Evolutionary conservation across 2,888 invertebrate species (phyloP).

Genomic region (Strigamia maritima): DNA sequence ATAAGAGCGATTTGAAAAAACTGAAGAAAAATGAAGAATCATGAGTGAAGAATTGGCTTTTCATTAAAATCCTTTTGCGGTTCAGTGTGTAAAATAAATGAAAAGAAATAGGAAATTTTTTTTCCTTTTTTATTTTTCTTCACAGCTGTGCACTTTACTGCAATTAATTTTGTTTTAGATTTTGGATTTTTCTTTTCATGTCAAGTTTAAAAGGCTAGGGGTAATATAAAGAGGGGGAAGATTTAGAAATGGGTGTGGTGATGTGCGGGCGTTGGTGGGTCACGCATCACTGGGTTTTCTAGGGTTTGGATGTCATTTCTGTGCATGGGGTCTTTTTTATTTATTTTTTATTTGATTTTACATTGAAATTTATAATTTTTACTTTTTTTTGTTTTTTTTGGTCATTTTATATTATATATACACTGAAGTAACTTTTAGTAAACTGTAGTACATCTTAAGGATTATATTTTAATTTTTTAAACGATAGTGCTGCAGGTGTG

Average conservation of each 20-base stretch:
- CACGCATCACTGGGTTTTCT: conserved; percentile 2
- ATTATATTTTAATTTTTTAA: background rate
- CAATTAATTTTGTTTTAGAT: conserved; percentile 9
- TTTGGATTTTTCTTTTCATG: conserved; percentile 1
- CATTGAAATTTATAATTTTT: no score
- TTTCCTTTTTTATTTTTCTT: background rate
- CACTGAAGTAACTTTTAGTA: no score
- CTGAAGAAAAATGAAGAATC: background rate
- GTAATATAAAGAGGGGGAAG: background rate
- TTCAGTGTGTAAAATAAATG: conserved; percentile 15
- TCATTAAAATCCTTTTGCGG: conserved; percentile 11
- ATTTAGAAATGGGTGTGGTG: conserved; percentile 4
- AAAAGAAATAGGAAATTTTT: background rate
- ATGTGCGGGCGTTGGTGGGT: conserved; percentile 15
- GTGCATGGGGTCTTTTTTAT: background rate
- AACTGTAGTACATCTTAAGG: background rate
- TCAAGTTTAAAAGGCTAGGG: background rate
- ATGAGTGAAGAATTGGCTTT: background rate
- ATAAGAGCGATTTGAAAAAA: no score
- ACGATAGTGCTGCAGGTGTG: background rate
- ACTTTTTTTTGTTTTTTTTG: background rate
- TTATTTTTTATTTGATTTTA: background rate
- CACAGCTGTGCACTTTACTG: conserved; percentile 4
- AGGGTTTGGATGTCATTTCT: background rate
- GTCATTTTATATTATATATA: background rate